phyloP scores from a whole-genome alignment of 2,888 invertebrate species.

The Andrena trimmerana region DNA sequence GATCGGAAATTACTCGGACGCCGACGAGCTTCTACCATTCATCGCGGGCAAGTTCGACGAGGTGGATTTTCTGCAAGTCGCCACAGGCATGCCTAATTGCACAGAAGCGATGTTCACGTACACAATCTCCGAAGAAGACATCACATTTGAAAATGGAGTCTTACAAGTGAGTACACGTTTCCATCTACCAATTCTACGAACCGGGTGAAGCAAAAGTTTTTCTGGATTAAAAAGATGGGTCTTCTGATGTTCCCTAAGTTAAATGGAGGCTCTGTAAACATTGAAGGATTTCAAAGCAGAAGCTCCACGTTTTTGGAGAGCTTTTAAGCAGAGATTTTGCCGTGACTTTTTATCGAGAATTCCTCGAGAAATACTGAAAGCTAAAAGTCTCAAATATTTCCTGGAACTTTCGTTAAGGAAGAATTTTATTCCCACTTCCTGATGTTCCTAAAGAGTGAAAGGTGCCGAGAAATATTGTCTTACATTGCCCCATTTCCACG shows the following conservation, averaged over 20 bases:
- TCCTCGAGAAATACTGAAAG: background rate
- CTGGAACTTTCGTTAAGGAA: too few species aligned
- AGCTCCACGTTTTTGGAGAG: background rate
- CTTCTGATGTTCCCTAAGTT: too few species aligned
- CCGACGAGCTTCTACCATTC: conserved; percentile 26
- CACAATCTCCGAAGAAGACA: conserved; percentile 45
- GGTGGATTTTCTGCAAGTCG: conserved; percentile 19
- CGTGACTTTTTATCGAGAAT: background rate
- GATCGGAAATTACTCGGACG: background rate
- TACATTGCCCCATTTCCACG: too few species aligned
- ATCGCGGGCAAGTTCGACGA: conserved; percentile 9
- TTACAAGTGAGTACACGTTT: conserved; percentile 49
- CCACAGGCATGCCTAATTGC: conserved; percentile 61
- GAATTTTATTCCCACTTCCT: too few species aligned
- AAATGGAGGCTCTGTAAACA: too few species aligned
- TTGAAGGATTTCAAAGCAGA: background rate
- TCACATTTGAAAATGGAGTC: conserved; percentile 20
- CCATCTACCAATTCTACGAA: background rate
- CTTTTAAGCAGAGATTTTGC: background rate
- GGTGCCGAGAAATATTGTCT: too few species aligned
- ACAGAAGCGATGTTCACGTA: conserved; percentile 71
- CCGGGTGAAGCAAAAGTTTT: too few species aligned
- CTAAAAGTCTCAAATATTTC: background rate
- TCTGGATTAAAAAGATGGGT: too few species aligned
- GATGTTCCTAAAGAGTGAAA: too few species aligned